Evolutionary conservation across 2,113 vertebrate species (phyloP).

Genomic region (Dicentrarchus labrax): DNA sequence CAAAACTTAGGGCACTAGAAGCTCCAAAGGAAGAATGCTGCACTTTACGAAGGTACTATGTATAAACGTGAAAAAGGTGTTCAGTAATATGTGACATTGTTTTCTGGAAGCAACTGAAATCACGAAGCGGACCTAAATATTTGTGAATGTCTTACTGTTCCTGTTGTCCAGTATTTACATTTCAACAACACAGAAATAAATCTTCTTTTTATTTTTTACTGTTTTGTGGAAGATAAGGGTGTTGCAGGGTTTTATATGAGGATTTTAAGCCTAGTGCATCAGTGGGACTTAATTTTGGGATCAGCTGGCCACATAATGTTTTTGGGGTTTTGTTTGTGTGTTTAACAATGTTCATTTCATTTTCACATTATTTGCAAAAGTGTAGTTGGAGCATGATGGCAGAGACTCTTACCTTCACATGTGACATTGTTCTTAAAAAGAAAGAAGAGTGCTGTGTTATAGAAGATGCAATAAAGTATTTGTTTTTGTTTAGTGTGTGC

Average conservation of each 20-base stretch:
- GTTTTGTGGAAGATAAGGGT: not conserved
- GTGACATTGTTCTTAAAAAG: not conserved
- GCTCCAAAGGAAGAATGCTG: constrained; percentile 22
- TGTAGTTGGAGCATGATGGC: not conserved
- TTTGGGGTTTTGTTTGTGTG: not conserved
- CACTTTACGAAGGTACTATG: constrained; percentile 44
- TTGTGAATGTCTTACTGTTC: constrained; percentile 36
- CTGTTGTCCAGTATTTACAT: constrained; percentile 31
- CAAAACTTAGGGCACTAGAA: not conserved
- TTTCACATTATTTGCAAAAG: constrained; percentile 5
- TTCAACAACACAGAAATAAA: not conserved
- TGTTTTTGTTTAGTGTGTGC: constrained; percentile 35
- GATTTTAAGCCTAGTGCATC: not conserved
- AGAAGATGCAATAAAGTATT: constrained; percentile 37
- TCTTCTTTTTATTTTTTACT: not conserved
- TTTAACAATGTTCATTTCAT: not conserved
- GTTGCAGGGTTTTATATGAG: not conserved
- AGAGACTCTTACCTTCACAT: not conserved
- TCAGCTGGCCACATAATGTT: not conserved
- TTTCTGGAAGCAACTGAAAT: not conserved
- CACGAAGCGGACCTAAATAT: not conserved
- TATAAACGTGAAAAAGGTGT: not conserved
- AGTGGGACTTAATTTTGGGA: not conserved
- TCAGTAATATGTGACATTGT: not conserved
- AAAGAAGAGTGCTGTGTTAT: constrained; percentile 9